phyloP scores from a whole-genome alignment of 2,113 vertebrate species.

The Tachysurus vachellii region DNA sequence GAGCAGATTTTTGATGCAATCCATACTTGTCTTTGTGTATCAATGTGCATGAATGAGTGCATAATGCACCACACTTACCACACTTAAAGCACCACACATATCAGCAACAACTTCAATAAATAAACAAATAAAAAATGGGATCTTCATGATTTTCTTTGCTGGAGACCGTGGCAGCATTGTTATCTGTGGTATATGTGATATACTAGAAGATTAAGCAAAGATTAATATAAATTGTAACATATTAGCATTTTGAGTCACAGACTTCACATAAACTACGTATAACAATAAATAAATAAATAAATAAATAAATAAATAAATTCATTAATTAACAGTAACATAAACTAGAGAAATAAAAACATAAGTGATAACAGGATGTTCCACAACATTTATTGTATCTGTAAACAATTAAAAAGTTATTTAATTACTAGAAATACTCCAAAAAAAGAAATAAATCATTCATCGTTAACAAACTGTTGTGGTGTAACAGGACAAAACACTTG shows the following conservation, averaged over 20 bases:
- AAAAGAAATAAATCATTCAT: not conserved
- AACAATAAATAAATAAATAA: too few species aligned
- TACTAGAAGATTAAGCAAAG: not conserved
- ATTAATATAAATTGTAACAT: not conserved
- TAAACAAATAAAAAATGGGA: not conserved
- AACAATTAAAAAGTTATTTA: not conserved
- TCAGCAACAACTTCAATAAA: not conserved
- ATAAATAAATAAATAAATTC: too few species aligned
- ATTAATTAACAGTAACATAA: not conserved
- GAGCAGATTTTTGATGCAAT: not conserved
- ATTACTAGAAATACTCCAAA: not conserved
- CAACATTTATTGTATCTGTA: not conserved
- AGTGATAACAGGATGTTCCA: not conserved
- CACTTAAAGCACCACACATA: slow-evolving; percentile 2
- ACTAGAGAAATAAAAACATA: not conserved
- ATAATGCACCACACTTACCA: too few species aligned
- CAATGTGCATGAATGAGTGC: not conserved
- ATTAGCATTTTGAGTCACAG: not conserved
- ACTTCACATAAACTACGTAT: not conserved
- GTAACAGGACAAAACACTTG: not conserved
- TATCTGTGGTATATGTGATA: not conserved
- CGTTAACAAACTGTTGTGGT: not conserved
- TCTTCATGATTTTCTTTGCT: not conserved
- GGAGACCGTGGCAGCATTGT: not conserved
- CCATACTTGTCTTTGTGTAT: slow-evolving; percentile 14